Base-by-base conservation (phyloP, 2,888 invertebrate genomes). In the Empis livida region DNA sequence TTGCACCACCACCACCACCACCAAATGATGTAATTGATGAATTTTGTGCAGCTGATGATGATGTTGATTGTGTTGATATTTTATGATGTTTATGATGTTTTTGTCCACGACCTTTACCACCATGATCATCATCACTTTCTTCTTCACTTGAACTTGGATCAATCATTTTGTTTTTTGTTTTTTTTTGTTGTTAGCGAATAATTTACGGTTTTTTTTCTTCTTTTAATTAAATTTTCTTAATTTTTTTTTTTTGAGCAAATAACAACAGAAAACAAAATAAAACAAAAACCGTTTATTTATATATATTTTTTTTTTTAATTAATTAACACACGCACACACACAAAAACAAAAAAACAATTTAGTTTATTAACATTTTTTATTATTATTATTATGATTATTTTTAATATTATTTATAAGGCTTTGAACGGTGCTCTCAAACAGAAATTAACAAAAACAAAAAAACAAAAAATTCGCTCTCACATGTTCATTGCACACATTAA, bases 121-220 rank as follows among this genome's bases (percentile, higher is more conserved):
- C 73, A 73, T 82, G 85, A 70, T 92, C 92, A 71, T 91, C 92
- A 58, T 93, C 93, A 58, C 84, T 90, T 67, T 94, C 93, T 71
- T 93, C 93, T 71, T 94, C 94, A 53, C 93, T 93, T 57, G 93
- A 93, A 71, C 93, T 93, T 56, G 93, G 93, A 68, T 93, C 92
- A 69, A 94, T 91, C 94, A 94, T 93, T 55, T 44, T 51, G 32
- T 16, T 9, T 15, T 40, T 16, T 45, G 27, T 41, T 23, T 42
- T n/a, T 14, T 37, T 11, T 10, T 32, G 23, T 38, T 40, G 8
- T 13, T n/a, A n/a, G n/a, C n/a, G n/a, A n/a, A n/a, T 40, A 10
- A 11, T 39, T 44, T 30, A n/a, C n/a, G n/a, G n/a, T n/a, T n/a
- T n/a, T n/a, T 37, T 42, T 37, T 11, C 37, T n/a, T 47, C 42